A percentile compares a stretch with the other conserved stretches of the same genome.
Evolutionary conservation across 1,140 invertebrate genomes (phyloP).

Genomic region (Coenobita brevimanus): DNA sequence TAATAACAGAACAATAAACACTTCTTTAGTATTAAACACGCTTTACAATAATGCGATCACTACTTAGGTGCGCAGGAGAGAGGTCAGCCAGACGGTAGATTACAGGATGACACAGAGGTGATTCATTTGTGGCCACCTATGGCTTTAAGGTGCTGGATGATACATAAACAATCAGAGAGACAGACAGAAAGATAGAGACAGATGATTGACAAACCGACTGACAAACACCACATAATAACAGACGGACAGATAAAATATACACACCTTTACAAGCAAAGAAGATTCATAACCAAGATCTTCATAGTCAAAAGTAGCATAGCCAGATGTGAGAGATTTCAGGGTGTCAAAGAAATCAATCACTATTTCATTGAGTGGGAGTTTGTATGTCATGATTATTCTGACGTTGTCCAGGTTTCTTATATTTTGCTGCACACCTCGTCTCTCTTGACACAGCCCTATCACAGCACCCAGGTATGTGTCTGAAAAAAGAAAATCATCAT

Average conservation of each 20-base stretch:
- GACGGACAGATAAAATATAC: neutral
- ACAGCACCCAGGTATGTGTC: slow-evolving; percentile 82
- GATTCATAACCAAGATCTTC: slow-evolving; percentile 89
- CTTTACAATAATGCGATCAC: too few relatives aligned
- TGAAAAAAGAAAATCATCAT: slow-evolving; percentile 73
- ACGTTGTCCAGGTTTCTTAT: slow-evolving; percentile 87
- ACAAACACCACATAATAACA: neutral
- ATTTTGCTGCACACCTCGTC: slow-evolving; percentile 84
- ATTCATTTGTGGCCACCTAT: too few relatives aligned
- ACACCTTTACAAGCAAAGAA: slow-evolving; percentile 56
- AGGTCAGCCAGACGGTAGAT: too few relatives aligned
- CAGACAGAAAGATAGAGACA: slow-evolving; percentile 22
- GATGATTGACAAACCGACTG: neutral
- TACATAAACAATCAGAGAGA: too few relatives aligned
- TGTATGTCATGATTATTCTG: slow-evolving; percentile 86
- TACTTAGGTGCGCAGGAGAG: too few relatives aligned
- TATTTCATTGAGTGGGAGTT: slow-evolving; percentile 93
- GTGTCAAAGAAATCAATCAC: slow-evolving; percentile 96
- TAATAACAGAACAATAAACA: too few relatives aligned
- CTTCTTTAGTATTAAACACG: too few relatives aligned
- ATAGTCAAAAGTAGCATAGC: slow-evolving; percentile 98
- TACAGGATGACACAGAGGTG: too few relatives aligned
- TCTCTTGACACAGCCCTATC: slow-evolving; percentile 83
- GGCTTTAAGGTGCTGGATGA: too few relatives aligned
- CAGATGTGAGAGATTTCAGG: slow-evolving; percentile 91